These are phyloP conservation scores for Petromus typicus DNA, from an alignment of 2,113 vertebrate species.

Conservation along the genomic window DNA sequence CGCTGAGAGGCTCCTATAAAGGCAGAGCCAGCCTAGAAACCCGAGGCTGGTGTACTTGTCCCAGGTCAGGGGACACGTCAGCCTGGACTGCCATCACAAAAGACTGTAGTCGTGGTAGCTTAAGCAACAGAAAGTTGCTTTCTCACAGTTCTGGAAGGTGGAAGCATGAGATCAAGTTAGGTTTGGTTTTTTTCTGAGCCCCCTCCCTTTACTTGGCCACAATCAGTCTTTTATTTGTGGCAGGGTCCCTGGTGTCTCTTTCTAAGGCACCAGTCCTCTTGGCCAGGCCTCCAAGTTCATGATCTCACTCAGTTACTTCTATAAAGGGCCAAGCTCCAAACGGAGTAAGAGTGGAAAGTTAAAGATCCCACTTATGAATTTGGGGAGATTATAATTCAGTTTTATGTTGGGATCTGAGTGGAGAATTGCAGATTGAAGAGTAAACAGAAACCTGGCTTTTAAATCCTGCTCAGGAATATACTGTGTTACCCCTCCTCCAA, in stretches of 20 bases:
- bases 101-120: not conserved
- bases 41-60: not conserved
- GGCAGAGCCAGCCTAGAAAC: not conserved
- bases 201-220: not conserved
- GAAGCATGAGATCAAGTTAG: not conserved
- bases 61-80: not conserved
- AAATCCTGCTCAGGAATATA: not conserved
- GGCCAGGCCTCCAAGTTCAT: not conserved
- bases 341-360: not conserved
- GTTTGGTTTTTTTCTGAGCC: not conserved
- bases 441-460: not conserved
- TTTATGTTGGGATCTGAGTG: not conserved
- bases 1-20: not conserved
- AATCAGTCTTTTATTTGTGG: not conserved
- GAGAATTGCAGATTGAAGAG: not conserved
- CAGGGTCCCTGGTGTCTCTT: not conserved
- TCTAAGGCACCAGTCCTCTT: not conserved
- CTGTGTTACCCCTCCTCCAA: not conserved
- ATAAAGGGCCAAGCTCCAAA: not conserved
- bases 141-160: not conserved
- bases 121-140: not conserved
- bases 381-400: not conserved
- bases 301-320: not conserved
- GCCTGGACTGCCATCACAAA: not conserved
- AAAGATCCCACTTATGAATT: not conserved